phyloP scores from a whole-genome alignment of 2,888 invertebrate genomes.

The Suillia variegata region DNA sequence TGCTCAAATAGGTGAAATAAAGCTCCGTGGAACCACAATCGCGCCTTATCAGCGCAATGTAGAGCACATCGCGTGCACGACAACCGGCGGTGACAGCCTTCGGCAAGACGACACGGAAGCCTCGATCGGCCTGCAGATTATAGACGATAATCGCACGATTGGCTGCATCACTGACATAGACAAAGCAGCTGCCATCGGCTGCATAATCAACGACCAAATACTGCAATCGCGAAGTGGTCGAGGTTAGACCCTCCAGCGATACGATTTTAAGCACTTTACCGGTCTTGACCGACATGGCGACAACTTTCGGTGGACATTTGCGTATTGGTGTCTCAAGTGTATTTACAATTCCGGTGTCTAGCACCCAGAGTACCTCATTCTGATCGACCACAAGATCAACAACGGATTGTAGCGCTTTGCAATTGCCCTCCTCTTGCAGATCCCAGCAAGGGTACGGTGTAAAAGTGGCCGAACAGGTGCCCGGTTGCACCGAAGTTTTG shows the following conservation, averaged over 20 bases:
- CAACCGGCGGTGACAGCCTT: slow-evolving; percentile 64
- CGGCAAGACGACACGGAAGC: slow-evolving; percentile 70
- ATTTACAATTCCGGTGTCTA: slow-evolving; percentile 75
- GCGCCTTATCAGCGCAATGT: slow-evolving; percentile 68
- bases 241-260: slow-evolving; percentile 66
- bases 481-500: slow-evolving; percentile 62
- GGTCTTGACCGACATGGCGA: slow-evolving; percentile 67
- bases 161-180: slow-evolving; percentile 73
- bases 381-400: slow-evolving; percentile 70
- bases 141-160: slow-evolving; percentile 72
- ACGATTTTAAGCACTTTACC: slow-evolving; percentile 69
- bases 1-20: slow-evolving; percentile 69
- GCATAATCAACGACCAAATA: slow-evolving; percentile 73
- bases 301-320: slow-evolving; percentile 72
- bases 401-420: slow-evolving; percentile 70
- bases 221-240: slow-evolving; percentile 69
- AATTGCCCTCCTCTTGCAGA: slow-evolving; percentile 70
- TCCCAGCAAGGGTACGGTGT: slow-evolving; percentile 70
- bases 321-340: slow-evolving; percentile 69
- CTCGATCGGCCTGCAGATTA: slow-evolving; percentile 67
- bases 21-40: slow-evolving; percentile 66
- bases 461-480: slow-evolving; percentile 62
- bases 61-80: slow-evolving; percentile 68
- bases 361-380: slow-evolving; percentile 73
- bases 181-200: slow-evolving; percentile 66